These are phyloP conservation scores for Lytechinus variegatus DNA, from an alignment of 35 echinoderm and acorn worm genomes.

Conservation along the genomic window DNA sequence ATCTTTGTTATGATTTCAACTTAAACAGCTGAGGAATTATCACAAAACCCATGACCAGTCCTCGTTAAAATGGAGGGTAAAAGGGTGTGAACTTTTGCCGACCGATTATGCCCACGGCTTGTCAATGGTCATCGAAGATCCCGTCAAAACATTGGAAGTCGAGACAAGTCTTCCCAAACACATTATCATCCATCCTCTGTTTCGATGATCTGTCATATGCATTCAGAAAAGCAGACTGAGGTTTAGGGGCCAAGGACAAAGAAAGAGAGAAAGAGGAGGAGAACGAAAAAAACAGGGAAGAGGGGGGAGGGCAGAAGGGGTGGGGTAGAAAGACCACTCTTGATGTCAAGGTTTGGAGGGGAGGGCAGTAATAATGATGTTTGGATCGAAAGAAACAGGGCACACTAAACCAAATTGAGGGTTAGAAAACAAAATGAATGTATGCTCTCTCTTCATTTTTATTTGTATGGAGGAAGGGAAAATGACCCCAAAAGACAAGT, in stretches of 20 bases:
- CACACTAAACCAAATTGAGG: too few species aligned
- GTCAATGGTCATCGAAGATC: neutral
- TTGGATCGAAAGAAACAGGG: too few species aligned
- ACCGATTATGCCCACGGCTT: neutral
- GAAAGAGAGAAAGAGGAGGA: neutral
- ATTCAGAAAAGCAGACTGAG: neutral
- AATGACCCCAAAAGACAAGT: too few species aligned
- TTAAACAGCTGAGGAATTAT: slow-evolving; percentile 14
- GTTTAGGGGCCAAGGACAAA: slow-evolving; percentile 2
- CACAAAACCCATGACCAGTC: neutral
- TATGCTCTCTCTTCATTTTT: too few species aligned
- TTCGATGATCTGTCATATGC: neutral
- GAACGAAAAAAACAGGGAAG: neutral
- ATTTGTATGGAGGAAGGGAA: too few species aligned
- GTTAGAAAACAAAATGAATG: too few species aligned
- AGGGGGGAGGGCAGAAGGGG: too few species aligned
- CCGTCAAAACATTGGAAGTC: neutral
- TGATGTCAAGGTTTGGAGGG: too few species aligned
- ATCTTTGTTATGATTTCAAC: neutral
- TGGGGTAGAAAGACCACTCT: too few species aligned
- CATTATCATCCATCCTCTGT: neutral
- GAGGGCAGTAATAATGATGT: too few species aligned
- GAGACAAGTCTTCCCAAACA: neutral
- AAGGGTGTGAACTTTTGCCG: neutral
- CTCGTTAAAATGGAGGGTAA: neutral